Base-by-base conservation (phyloP, 1,140 invertebrate species). In the Drosophila biarmipes region DNA sequence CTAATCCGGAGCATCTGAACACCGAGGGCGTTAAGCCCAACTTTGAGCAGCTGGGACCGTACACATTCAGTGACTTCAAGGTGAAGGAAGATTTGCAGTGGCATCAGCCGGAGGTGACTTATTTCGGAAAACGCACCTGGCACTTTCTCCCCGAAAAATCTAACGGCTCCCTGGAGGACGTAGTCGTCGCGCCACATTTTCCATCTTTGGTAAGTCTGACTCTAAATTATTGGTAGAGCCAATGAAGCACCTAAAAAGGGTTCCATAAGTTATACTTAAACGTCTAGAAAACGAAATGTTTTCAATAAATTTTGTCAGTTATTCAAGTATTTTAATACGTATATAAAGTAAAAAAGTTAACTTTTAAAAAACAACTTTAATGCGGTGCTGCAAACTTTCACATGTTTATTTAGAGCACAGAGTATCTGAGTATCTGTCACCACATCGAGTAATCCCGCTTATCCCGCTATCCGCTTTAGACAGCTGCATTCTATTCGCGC, bases 131-230 rank as follows among this genome's bases (percentile, higher is more conserved):
- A 66, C 94, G 95, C 71, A 93, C 92, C 10, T 98, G 96, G 95
- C 92, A 94, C 56, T 98, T 96, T 93, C 91, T 94, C 12, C 94
- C 93, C 31, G 93, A 94, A 2, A 92, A 94, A 87, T 97, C 96
- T 0, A 95, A 94, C 51, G 97, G 97, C 12, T 91, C 91, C 34
- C 93, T 98, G 8, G 92, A 94, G 17, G 97, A 98, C 90, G 69
- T 94, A n/a, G 93, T 98, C 49, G 95, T 94, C 2, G 95, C 95
- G 59, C 91, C 98, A 31, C 97, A 98, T 92, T 95, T 96, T 55
- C 94, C 97, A 27, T 92, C 95, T 40, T 93, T 94, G 87, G 96
- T 98, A 93, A 94, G 94, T 92, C 29, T 8, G 15, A 35, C 11
- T 27, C 0, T 5, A n/a, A 54, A 46, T 14, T 10, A 45, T 54